These are phyloP conservation scores for Cisticola juncidis DNA, from an alignment of 2,113 vertebrate species.

Conservation along the genomic window DNA sequence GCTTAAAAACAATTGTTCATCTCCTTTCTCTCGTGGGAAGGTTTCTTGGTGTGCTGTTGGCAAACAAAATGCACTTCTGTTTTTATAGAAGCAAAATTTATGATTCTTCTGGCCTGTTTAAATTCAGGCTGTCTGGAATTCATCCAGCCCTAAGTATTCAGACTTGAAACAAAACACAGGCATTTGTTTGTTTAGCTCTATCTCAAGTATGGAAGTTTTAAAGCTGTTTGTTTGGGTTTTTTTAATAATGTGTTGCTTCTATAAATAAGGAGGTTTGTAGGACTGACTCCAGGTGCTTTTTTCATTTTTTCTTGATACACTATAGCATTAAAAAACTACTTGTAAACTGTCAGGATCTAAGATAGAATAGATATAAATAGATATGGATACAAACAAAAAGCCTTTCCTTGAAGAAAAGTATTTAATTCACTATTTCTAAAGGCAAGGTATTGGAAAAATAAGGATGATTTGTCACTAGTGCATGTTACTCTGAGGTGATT, in stretches of 20 bases:
- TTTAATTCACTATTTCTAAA: neutral
- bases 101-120: neutral
- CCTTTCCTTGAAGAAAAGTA: neutral
- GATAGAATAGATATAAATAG: neutral
- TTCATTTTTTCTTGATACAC: neutral
- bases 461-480: neutral
- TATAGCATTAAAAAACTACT: neutral
- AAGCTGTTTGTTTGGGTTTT: neutral
- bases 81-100: neutral
- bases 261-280: neutral
- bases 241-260: neutral
- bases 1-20: neutral
- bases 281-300: neutral
- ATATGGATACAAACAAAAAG: neutral
- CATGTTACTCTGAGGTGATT: neutral
- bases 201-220: neutral
- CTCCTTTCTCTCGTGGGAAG: neutral
- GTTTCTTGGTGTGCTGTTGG: neutral
- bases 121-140: constrained; percentile 5
- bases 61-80: neutral
- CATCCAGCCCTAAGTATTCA: neutral
- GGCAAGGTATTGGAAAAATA: neutral
- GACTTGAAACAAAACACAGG: neutral
- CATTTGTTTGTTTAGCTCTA: neutral
- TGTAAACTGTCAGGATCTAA: neutral